These are phyloP conservation scores for Coregonus sp. DNA, from an alignment of 2,797 vertebrate genomes.

Conservation along the genomic window DNA sequence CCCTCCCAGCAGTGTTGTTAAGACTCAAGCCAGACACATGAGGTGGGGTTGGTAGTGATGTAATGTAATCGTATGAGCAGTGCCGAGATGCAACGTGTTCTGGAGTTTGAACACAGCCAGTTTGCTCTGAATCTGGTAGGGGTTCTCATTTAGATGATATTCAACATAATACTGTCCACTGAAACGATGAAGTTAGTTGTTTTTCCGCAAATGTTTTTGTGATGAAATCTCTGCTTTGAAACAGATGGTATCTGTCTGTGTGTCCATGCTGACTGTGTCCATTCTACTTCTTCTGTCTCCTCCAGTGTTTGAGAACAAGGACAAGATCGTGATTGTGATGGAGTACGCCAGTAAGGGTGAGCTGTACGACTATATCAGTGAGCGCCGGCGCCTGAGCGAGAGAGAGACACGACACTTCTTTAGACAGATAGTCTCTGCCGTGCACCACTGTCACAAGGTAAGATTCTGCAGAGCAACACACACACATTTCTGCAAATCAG, in stretches of 20 bases:
- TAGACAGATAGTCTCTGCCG: slow-evolving; percentile 95
- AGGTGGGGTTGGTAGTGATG: slow-evolving; percentile 54
- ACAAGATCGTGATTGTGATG: slow-evolving; percentile 99
- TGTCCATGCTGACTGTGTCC: too few species aligned
- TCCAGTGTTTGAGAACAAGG: slow-evolving; percentile 98
- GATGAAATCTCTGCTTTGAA: too few species aligned
- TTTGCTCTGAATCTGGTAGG: slow-evolving; percentile 24
- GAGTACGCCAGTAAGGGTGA: slow-evolving; percentile 98
- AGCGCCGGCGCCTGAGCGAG: slow-evolving; percentile 89
- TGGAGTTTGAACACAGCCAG: slow-evolving; percentile 44
- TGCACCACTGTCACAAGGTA: slow-evolving; percentile 99
- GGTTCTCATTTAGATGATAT: slow-evolving; percentile 1
- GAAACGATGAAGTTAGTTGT: slow-evolving; percentile 12
- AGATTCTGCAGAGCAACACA: slow-evolving; percentile 25
- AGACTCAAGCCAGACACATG: slow-evolving; percentile 43
- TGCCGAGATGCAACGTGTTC: slow-evolving; percentile 34
- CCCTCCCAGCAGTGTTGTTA: slow-evolving; percentile 55
- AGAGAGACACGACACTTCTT: slow-evolving; percentile 97
- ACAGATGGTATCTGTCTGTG: too few species aligned
- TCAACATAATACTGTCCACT: slow-evolving; percentile 31
- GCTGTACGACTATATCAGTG: slow-evolving; percentile 97
- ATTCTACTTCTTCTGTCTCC: slow-evolving; percentile 30
- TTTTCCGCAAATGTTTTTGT: neutral
- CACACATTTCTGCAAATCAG: slow-evolving; percentile 37
- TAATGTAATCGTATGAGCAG: slow-evolving; percentile 60